phyloP scores from a whole-genome alignment of 2,888 invertebrate species.

The Cantharis flavilabris region DNA sequence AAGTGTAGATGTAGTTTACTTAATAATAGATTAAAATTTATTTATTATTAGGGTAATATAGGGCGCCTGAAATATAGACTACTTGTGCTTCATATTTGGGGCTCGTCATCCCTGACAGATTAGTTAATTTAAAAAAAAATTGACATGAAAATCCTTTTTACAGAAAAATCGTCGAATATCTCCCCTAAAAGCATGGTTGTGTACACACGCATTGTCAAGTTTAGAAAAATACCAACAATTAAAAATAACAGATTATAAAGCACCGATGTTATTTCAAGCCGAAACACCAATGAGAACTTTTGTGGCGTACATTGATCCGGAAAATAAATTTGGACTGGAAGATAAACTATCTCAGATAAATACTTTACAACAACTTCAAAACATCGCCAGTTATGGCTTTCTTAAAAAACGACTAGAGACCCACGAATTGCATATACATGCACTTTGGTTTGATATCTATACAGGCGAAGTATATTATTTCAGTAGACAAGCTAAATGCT shows the following conservation, averaged over 20 bases:
- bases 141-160: not conserved
- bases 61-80: too few species aligned
- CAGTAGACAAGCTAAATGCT: slow-evolving; percentile 82
- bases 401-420: slow-evolving; percentile 78
- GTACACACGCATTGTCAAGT: slow-evolving; percentile 82
- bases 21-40: too few species aligned
- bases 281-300: slow-evolving; percentile 88
- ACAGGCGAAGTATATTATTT: slow-evolving; percentile 96
- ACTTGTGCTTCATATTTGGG: too few species aligned
- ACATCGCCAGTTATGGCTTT: slow-evolving; percentile 91
- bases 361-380: slow-evolving; percentile 89
- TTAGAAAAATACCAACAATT: slow-evolving; percentile 81
- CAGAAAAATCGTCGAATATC: slow-evolving; percentile 80
- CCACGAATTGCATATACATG: slow-evolving; percentile 86
- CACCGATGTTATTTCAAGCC: slow-evolving; percentile 82
- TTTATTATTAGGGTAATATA: too few species aligned
- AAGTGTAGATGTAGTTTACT: not conserved
- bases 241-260: slow-evolving; percentile 63
- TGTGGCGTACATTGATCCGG: slow-evolving; percentile 93
- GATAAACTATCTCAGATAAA: slow-evolving; percentile 96
- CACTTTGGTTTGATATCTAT: slow-evolving; percentile 97
- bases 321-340: slow-evolving; percentile 82
- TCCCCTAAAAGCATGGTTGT: slow-evolving; percentile 89
- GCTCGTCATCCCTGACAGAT: too few species aligned
- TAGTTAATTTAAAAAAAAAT: too few species aligned